phyloP scores from a whole-genome alignment of 1,140 invertebrate species.

The Tenebrio molitor region DNA sequence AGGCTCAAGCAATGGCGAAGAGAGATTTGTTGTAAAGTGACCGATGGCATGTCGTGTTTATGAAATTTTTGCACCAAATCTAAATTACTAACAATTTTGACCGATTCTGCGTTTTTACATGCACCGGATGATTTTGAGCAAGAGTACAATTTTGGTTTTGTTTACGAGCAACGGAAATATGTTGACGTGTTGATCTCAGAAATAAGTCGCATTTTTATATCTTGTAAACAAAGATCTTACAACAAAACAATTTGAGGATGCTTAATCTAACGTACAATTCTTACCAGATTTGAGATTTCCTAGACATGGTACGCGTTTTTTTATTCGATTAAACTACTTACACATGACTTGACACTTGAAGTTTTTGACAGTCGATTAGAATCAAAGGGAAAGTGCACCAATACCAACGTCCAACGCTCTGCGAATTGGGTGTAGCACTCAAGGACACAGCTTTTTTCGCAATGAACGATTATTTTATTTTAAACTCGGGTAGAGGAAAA shows the following conservation, averaged over 20 bases:
- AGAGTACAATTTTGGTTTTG: constrained; percentile 6
- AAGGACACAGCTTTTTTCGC: constrained; percentile 8
- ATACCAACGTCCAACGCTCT: constrained; percentile 3
- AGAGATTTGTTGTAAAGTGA: no score
- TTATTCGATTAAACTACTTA: constrained; percentile 46
- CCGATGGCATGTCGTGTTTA: no score
- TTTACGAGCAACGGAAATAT: constrained; percentile 22
- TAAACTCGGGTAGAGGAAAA: constrained; percentile 5
- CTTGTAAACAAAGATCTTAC: not conserved
- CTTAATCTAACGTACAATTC: not conserved
- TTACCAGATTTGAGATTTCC: constrained; percentile 39
- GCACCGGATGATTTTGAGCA: not conserved
- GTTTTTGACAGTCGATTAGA: constrained; percentile 48
- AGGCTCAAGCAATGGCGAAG: no score
- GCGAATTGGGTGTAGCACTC: constrained; percentile 10
- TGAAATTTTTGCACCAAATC: not conserved
- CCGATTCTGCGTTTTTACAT: not conserved
- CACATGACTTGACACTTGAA: constrained; percentile 52
- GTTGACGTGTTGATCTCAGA: constrained; percentile 29
- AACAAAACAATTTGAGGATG: not conserved
- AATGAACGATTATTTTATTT: constrained; percentile 25
- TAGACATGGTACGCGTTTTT: constrained; percentile 28
- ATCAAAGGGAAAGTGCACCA: constrained; percentile 21
- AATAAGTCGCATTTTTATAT: constrained; percentile 25
- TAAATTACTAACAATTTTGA: not conserved